phyloP scores from a whole-genome alignment of 2,113 vertebrate species.

The Prietella phreatophila region DNA sequence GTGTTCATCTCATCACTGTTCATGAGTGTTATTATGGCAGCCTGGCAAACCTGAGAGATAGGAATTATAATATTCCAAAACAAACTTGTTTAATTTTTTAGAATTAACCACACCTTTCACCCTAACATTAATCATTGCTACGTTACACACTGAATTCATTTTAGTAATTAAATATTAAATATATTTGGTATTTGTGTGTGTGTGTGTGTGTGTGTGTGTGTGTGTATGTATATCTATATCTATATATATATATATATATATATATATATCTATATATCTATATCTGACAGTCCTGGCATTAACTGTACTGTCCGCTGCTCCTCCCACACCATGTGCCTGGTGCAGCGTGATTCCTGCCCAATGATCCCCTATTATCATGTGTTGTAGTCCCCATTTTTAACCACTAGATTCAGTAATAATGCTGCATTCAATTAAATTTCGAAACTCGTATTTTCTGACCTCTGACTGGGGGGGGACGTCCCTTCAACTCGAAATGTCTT shows the following conservation, averaged over 20 bases:
- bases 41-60: neutral
- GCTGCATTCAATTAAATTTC: neutral
- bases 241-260: too few species aligned
- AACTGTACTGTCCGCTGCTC: too few species aligned
- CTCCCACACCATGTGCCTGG: neutral
- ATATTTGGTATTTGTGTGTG: too few species aligned
- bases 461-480: too few species aligned
- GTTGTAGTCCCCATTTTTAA: neutral
- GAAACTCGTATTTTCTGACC: neutral
- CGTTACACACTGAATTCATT: neutral
- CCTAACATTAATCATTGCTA: neutral
- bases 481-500: neutral
- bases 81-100: neutral
- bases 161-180: neutral
- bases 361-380: neutral
- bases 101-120: neutral
- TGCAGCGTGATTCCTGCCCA: neutral
- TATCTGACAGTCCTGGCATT: neutral
- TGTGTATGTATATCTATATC: too few species aligned
- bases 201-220: too few species aligned
- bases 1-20: conserved; percentile 36
- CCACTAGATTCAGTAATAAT: neutral
- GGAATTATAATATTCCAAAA: neutral
- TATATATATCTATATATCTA: too few species aligned
- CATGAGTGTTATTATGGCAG: neutral